These are phyloP conservation scores for Sinocyclocheilus rhinocerous DNA, from an alignment of 2,113 vertebrate species.

Conservation along the genomic window DNA sequence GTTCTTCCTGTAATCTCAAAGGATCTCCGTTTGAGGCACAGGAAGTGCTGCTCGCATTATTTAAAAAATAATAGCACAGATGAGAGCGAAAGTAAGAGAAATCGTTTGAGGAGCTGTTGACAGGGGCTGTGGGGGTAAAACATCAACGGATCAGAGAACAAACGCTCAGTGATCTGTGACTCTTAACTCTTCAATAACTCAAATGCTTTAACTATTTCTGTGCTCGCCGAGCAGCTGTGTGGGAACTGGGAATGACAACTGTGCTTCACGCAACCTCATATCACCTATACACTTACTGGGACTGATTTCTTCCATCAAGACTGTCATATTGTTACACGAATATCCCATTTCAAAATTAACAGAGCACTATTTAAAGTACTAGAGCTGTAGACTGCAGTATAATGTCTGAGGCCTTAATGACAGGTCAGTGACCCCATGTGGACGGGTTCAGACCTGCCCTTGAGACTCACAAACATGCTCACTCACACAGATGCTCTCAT, in stretches of 20 bases:
- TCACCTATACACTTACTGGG: neutral
- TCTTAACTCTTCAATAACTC: slow-evolving; percentile 64
- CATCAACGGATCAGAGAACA: slow-evolving; percentile 49
- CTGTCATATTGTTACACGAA: slow-evolving; percentile 6
- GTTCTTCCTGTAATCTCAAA: slow-evolving; percentile 19
- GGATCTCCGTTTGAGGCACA: neutral
- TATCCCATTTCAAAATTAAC: slow-evolving; percentile 20
- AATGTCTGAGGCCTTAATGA: slow-evolving; percentile 41
- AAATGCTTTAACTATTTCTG: slow-evolving; percentile 68
- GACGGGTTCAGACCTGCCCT: slow-evolving; percentile 35
- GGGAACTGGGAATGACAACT: slow-evolving; percentile 41
- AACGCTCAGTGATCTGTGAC: slow-evolving; percentile 57
- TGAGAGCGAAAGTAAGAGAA: neutral
- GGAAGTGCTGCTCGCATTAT: neutral
- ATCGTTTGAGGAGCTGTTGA: slow-evolving; percentile 54
- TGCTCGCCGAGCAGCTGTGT: slow-evolving; percentile 49
- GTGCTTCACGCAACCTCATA: slow-evolving; percentile 5
- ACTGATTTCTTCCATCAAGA: neutral
- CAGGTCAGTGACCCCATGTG: slow-evolving; percentile 36
- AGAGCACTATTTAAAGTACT: slow-evolving; percentile 46
- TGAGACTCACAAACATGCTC: slow-evolving; percentile 16
- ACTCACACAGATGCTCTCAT: slow-evolving; percentile 20
- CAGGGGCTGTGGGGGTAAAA: slow-evolving; percentile 31
- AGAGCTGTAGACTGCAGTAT: slow-evolving; percentile 27
- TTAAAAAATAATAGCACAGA: neutral